A percentile compares a stretch with the other conserved stretches of the same genome.
These are phyloP conservation scores for Luffia ferchaultella DNA, from an alignment of 2,888 invertebrate species.

Conservation along the genomic window DNA sequence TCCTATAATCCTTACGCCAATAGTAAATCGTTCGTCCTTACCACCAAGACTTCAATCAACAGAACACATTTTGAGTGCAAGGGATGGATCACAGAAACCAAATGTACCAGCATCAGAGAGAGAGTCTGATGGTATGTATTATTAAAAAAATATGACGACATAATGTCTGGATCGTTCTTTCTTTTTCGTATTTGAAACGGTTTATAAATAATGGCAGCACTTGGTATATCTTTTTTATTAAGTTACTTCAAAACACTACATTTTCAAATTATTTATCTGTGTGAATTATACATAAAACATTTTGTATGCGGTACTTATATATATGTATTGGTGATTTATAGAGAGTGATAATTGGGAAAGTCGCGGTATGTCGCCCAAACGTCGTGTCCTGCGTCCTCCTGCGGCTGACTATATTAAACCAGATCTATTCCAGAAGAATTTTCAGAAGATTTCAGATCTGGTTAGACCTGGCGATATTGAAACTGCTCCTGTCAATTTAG, in stretches of 20 bases:
- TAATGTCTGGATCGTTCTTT: too few relatives aligned
- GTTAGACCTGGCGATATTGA: constrained; percentile 45
- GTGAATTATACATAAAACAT: too few relatives aligned
- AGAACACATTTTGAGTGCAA: constrained; percentile 6
- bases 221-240: too few relatives aligned
- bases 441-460: constrained; percentile 55
- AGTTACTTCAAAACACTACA: too few relatives aligned
- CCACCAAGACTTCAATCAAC: constrained; percentile 28
- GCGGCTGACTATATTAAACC: constrained; percentile 68
- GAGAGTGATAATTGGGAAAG: constrained; percentile 29
- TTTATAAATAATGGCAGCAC: too few relatives aligned
- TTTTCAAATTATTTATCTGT: too few relatives aligned
- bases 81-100: constrained; percentile 1
- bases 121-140: constrained; percentile 10
- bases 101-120: constrained; percentile 1
- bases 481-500: constrained; percentile 23
- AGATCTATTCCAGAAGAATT: constrained; percentile 62
- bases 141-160: too few relatives aligned
- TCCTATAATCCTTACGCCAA: constrained; percentile 14
- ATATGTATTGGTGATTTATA: too few relatives aligned
- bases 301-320: too few relatives aligned
- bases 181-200: too few relatives aligned
- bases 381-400: constrained; percentile 63
- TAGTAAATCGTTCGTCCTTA: constrained; percentile 37
- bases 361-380: constrained; percentile 34